Conservation (phyloP, 2,888 invertebrate genomes). For the Campopleginae sp. region DNA sequence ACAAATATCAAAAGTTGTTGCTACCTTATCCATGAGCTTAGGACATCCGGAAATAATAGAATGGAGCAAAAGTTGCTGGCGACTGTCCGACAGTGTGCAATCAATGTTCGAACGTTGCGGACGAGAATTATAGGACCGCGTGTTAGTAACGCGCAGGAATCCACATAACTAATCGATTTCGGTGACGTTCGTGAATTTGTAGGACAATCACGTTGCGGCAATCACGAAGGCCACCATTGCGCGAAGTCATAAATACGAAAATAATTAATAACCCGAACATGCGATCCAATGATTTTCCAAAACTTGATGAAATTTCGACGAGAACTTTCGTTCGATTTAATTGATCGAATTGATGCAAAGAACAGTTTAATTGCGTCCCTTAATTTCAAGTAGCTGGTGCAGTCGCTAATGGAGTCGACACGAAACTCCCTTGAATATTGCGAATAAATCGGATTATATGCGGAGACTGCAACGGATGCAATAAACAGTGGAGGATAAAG, state of each 20-base stretch:
- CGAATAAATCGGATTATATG: slow-evolving; percentile 22
- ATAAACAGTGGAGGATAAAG: slow-evolving; percentile 11
- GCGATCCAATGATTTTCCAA: not conserved
- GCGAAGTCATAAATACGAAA: slow-evolving; percentile 29
- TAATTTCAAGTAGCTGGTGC: not conserved
- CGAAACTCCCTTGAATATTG: slow-evolving; percentile 14
- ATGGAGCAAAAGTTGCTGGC: not conserved
- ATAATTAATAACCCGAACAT: not conserved
- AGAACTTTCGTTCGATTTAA: not conserved
- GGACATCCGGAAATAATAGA: not conserved
- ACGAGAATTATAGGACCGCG: slow-evolving; percentile 1
- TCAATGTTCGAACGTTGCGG: not conserved
- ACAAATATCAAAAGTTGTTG: not conserved
- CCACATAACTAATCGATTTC: slow-evolving; percentile 34
- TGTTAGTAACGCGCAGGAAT: not conserved
- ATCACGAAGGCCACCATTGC: slow-evolving; percentile 28
- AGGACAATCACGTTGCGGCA: slow-evolving; percentile 24
- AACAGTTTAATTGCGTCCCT: not conserved
- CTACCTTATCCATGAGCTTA: not conserved
- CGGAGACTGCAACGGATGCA: not conserved
- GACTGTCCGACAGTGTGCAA: not conserved
- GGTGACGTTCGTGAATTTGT: slow-evolving; percentile 33
- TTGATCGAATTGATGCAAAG: not conserved
- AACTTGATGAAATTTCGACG: not conserved
- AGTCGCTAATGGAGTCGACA: slow-evolving; percentile 6